Conservation (phyloP, 2,113 vertebrate genomes). For the Tyto alba region DNA sequence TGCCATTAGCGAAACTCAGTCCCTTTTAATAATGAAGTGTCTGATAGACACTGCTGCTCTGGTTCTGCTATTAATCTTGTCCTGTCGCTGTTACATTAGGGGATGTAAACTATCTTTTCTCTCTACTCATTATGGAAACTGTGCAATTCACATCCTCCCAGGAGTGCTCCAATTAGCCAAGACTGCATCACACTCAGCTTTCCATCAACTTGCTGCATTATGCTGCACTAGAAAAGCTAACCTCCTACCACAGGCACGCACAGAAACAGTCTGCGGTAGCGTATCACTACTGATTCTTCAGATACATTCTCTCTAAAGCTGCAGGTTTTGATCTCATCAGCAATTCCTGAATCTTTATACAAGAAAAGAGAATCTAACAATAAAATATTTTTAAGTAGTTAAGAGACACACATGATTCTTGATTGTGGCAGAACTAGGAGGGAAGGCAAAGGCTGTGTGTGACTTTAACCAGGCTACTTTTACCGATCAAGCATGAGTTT, state of each 20-base stretch:
- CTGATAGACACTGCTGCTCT: conserved; percentile 1
- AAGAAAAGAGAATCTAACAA: not conserved
- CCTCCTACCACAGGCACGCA: not conserved
- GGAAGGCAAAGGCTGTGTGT: not conserved
- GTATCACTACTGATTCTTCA: conserved; percentile 29
- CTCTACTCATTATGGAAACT: conserved; percentile 54
- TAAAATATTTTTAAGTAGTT: not conserved
- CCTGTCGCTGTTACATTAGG: conserved; percentile 24
- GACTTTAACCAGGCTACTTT: not conserved
- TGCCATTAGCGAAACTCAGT: not conserved
- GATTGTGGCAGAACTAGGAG: not conserved
- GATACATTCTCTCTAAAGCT: conserved; percentile 47
- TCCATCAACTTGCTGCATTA: conserved; percentile 34
- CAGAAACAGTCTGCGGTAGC: not conserved
- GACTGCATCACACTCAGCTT: conserved; percentile 26
- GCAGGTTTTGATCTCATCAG: conserved; percentile 56
- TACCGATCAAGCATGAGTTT: not conserved
- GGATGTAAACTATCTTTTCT: conserved; percentile 58
- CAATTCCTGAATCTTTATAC: conserved; percentile 7
- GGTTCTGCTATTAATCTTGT: conserved; percentile 56
- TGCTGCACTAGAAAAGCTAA: not conserved
- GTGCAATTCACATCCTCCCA: conserved; percentile 55
- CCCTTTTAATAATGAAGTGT: conserved; percentile 39
- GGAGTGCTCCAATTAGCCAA: conserved; percentile 60
- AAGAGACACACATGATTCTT: not conserved